Base-by-base conservation (phyloP, 1,140 invertebrate species). In the Drosophila quadrilineata region DNA sequence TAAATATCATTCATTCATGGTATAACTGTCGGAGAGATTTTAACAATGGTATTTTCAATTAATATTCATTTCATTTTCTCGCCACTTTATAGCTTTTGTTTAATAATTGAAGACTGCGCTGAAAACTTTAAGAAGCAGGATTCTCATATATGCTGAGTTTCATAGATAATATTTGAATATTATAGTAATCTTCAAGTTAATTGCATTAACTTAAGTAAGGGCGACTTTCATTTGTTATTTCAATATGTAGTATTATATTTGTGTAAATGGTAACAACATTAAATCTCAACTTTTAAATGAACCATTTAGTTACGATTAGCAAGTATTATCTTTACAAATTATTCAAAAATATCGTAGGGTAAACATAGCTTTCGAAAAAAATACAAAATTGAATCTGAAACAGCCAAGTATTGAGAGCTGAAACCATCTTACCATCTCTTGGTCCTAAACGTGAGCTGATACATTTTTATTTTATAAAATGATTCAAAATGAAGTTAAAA, bases 191-290 rank as follows among this genome's bases (percentile, higher is more conserved):
- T 41, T 74, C 28, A 67, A 85, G 79, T 85, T 85, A 85, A 85
- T 85, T 85, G 19, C 33, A 85, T 85, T 85, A 85, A 85, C 79
- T 85, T 36, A 67, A 63, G 60, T 28, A 53, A 57, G 59, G 77
- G 38, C 41, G 73, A 77, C 73, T 65, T 72, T 40, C 76, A 76
- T 68, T 82, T 35, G 58, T 29, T 48, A 31, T 56, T 66, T 46
- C 31, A 62, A 57, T 6, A 31, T 33, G 6, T 17, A 52, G 38
- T 19, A 19, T 76, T 41, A 66, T 64, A 57, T 62, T 64, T 69
- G 28, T 62, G 29, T 53, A 63, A 64, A 41, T 36, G 59, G 64
- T 71, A 82, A 84, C 77, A 82, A 82, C 60, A 43, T 77, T 80
- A 49, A 28, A 54, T 60, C 84, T 75, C 22, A 79, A 80, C 75